Conservation (phyloP, 2,113 vertebrate species). For the Myiagra hebetior region DNA sequence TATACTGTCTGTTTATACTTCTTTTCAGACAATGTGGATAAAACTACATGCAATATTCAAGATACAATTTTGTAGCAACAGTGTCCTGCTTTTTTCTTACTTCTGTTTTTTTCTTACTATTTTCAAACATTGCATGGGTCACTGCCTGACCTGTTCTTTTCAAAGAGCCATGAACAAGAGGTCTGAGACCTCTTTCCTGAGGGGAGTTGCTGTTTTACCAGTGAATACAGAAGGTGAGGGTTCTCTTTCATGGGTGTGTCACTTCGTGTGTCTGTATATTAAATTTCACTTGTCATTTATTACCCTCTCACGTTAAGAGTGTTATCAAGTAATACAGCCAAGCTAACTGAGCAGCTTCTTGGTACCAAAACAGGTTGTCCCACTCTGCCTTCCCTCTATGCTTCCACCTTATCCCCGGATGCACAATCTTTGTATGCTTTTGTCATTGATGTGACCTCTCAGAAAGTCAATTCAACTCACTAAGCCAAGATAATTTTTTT, state of each 20-base stretch:
- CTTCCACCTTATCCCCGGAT: not conserved
- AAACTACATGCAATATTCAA: not conserved
- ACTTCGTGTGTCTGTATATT: not conserved
- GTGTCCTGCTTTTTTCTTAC: not conserved
- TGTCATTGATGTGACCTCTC: not conserved
- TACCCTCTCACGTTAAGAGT: not conserved
- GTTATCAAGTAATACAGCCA: not conserved
- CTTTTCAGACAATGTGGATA: not conserved
- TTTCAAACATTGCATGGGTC: rapidly evolving
- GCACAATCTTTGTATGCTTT: not conserved
- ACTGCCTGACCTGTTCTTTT: not conserved
- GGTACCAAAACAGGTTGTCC: not conserved
- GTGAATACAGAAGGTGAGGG: not conserved
- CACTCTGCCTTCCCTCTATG: not conserved
- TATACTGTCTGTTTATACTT: not conserved
- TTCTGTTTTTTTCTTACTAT: not conserved
- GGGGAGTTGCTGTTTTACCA: not conserved
- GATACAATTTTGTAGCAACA: not conserved
- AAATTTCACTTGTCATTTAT: not conserved
- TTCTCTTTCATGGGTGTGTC: not conserved
- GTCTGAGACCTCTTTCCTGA: not conserved
- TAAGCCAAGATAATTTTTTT: not conserved
- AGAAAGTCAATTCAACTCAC: not conserved
- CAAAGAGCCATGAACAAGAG: not conserved
- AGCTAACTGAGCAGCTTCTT: not conserved